Evolutionary conservation across 35 echinoderm and acorn worm genomes (phyloP).

Genomic region (Ptychodera flava): DNA sequence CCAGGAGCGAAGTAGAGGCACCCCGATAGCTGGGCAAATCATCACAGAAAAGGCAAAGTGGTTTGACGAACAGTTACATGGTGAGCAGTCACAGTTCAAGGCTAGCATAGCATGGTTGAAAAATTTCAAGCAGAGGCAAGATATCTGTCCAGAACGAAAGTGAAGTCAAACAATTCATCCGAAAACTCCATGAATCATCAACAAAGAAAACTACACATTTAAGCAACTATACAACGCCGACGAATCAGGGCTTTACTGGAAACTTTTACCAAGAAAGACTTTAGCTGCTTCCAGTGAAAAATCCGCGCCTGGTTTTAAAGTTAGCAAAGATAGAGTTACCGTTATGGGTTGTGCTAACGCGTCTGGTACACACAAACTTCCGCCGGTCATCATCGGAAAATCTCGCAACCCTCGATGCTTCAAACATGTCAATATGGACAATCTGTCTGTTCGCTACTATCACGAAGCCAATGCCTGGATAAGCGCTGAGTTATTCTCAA

Average conservation of each 20-base stretch:
- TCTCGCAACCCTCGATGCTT: background rate
- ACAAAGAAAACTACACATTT: background rate
- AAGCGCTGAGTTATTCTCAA: background rate
- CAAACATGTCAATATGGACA: conserved; percentile 13
- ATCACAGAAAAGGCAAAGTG: too few species aligned
- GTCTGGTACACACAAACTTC: conserved; percentile 12
- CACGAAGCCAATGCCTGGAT: conserved; percentile 16
- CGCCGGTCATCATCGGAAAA: conserved; percentile 2
- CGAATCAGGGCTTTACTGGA: conserved; percentile 22
- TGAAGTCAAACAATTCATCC: background rate
- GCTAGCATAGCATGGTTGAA: background rate
- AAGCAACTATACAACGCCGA: too few species aligned
- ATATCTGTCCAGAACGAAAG: background rate
- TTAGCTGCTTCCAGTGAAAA: background rate
- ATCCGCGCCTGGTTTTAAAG: conserved; percentile 9
- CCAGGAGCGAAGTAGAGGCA: too few species aligned
- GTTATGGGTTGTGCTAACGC: too few species aligned
- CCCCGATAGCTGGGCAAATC: too few species aligned
- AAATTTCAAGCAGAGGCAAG: background rate
- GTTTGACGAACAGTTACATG: too few species aligned
- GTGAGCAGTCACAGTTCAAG: too few species aligned
- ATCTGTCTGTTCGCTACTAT: conserved; percentile 14
- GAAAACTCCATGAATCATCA: conserved; percentile 12
- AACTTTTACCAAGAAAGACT: conserved; percentile 5
- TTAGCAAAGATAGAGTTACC: conserved; percentile 8